phyloP scores from a whole-genome alignment of 2,797 vertebrate genomes.

The Hephaestus fuliginosus region DNA sequence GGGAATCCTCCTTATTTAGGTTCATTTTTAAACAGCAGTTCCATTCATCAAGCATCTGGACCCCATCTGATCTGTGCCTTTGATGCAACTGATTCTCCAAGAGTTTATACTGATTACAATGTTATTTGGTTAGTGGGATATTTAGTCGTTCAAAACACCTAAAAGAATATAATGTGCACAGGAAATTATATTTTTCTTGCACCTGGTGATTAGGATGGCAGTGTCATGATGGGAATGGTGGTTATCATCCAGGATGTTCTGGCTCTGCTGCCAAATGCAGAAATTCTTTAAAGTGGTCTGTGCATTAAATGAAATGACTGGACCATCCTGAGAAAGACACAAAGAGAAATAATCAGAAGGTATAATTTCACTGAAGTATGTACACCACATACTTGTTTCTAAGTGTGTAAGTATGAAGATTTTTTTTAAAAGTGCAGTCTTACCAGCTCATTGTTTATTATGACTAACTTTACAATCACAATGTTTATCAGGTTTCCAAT shows the following conservation, averaged over 20 bases:
- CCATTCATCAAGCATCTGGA: conserved; percentile 25
- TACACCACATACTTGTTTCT: background rate
- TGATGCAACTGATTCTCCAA: conserved; percentile 25
- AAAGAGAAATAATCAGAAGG: background rate
- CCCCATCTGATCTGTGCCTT: conserved; percentile 20
- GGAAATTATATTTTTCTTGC: background rate
- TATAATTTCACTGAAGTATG: background rate
- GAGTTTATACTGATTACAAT: background rate
- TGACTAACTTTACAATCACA: conserved; percentile 97
- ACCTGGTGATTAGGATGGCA: conserved; percentile 98
- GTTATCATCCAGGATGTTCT: conserved; percentile 92
- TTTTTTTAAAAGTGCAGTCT: conserved; percentile 62
- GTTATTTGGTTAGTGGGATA: background rate
- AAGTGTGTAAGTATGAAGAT: background rate
- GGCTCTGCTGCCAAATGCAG: conserved; percentile 97
- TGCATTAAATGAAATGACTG: conserved; percentile 95
- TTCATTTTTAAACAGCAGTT: conserved; percentile 3
- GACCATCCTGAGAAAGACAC: conserved; percentile 89
- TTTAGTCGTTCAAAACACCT: conserved; percentile 17
- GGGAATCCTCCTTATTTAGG: background rate
- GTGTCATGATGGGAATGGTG: conserved; percentile 94
- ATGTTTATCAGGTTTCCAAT: conserved; percentile 99
- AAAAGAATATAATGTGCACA: background rate
- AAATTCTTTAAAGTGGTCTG: conserved; percentile 99
- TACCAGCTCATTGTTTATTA: conserved; percentile 97